phyloP scores from a whole-genome alignment of 2,888 invertebrate genomes.

The Chorisops tibialis region DNA sequence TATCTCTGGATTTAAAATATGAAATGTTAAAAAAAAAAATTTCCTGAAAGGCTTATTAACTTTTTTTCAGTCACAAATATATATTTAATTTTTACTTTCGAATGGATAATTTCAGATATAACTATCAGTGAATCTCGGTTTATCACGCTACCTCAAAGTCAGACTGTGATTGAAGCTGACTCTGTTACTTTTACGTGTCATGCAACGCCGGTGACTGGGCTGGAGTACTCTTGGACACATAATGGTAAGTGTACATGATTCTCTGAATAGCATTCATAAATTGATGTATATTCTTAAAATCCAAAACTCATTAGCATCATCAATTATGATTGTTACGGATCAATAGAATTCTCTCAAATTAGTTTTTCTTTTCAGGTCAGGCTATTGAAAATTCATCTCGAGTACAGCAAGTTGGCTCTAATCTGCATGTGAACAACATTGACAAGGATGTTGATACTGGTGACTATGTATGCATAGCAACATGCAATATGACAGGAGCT shows the following conservation, averaged over 20 bases:
- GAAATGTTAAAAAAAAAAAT: too few relatives aligned
- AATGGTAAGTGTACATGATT: constrained; percentile 44
- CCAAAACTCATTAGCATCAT: neutral
- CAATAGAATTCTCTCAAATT: too few relatives aligned
- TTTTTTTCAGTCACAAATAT: too few relatives aligned
- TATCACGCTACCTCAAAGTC: constrained; percentile 47
- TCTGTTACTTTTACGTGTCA: constrained; percentile 46
- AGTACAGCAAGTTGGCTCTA: constrained; percentile 46
- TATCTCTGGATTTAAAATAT: too few relatives aligned
- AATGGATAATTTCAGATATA: constrained; percentile 24
- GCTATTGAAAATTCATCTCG: constrained; percentile 46
- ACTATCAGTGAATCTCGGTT: constrained; percentile 41
- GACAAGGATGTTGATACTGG: constrained; percentile 46
- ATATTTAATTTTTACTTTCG: too few relatives aligned
- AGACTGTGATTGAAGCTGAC: constrained; percentile 49
- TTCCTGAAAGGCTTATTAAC: too few relatives aligned
- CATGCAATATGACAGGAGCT: constrained; percentile 49
- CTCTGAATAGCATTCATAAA: neutral
- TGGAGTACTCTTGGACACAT: constrained; percentile 48
- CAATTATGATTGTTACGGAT: neutral
- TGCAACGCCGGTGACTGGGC: constrained; percentile 42
- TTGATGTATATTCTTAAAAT: neutral
- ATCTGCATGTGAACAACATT: constrained; percentile 49
- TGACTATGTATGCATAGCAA: constrained; percentile 51
- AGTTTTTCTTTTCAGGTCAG: constrained; percentile 40